Evolutionary conservation across 2,113 vertebrate species (phyloP).

Genomic region (Semicossyphus pulcher): DNA sequence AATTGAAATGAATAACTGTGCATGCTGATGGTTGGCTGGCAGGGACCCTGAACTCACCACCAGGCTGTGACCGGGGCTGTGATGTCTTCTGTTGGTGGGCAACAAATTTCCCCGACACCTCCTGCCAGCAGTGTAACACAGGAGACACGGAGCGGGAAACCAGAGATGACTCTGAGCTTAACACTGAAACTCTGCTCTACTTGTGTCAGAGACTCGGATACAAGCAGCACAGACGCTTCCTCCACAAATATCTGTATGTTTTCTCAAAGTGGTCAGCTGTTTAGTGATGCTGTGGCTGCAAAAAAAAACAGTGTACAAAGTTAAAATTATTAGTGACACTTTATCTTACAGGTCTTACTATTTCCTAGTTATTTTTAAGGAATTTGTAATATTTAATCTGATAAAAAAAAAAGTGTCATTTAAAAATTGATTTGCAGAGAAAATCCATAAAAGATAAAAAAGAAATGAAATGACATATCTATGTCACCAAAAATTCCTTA

Average conservation of each 20-base stretch:
- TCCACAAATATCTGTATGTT: not conserved
- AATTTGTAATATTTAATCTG: no score
- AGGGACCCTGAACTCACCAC: constrained; percentile 31
- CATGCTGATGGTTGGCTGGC: constrained; percentile 1
- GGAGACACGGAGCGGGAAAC: constrained; percentile 46
- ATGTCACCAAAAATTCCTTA: no score
- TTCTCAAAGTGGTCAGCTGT: no score
- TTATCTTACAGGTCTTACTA: no score
- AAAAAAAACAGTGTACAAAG: no score
- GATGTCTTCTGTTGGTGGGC: constrained; percentile 50
- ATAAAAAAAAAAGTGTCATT: no score
- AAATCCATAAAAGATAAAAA: no score
- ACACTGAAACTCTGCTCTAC: constrained; percentile 41
- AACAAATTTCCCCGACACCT: constrained; percentile 13
- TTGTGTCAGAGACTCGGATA: not conserved
- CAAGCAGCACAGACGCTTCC: not conserved
- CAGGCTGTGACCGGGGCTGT: not conserved
- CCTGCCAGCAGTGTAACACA: constrained; percentile 30
- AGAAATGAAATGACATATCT: no score
- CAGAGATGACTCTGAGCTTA: constrained; percentile 38
- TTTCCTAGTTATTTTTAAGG: no score
- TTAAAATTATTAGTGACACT: no score
- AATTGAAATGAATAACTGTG: constrained; percentile 40
- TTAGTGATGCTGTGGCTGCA: no score
- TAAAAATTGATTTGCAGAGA: no score